Conservation (phyloP, 2,797 vertebrate species). For the Peromyscus eremicus region DNA sequence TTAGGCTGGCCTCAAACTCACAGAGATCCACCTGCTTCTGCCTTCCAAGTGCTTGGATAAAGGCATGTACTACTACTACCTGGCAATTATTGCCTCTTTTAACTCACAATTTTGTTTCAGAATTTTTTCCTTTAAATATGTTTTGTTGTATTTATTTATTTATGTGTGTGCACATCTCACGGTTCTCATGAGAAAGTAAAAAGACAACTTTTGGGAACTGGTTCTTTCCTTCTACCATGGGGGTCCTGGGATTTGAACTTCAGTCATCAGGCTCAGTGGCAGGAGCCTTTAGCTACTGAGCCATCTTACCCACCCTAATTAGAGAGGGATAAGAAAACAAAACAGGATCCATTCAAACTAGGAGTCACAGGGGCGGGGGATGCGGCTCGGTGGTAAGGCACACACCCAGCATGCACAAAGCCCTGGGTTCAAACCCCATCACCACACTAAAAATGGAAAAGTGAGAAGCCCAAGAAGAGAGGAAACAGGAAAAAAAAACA, state of each 20-base stretch:
- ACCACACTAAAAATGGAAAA: constrained; percentile 78
- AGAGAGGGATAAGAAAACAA: background rate
- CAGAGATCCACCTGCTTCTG: no score
- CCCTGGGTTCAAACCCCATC: background rate
- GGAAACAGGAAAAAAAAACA: constrained; percentile 63
- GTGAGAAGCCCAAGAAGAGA: constrained; percentile 72
- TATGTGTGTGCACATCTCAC: background rate
- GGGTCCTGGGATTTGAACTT: background rate
- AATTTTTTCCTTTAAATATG: background rate
- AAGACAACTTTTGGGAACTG: background rate
- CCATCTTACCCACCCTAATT: background rate
- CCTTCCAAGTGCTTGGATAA: no score
- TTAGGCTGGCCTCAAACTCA: no score
- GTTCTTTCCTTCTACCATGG: background rate
- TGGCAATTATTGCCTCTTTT: background rate
- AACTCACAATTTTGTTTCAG: background rate
- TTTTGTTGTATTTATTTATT: background rate
- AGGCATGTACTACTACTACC: no score
- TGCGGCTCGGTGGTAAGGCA: no score
- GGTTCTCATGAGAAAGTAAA: background rate
- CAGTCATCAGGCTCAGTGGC: no score
- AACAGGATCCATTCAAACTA: background rate
- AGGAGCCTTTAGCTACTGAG: background rate
- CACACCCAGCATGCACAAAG: background rate
- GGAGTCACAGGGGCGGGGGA: background rate